A percentile compares a stretch with the other conserved stretches of the same genome.
Conservation (phyloP, 1,140 invertebrate genomes). For the Drosophila bipectinata region DNA sequence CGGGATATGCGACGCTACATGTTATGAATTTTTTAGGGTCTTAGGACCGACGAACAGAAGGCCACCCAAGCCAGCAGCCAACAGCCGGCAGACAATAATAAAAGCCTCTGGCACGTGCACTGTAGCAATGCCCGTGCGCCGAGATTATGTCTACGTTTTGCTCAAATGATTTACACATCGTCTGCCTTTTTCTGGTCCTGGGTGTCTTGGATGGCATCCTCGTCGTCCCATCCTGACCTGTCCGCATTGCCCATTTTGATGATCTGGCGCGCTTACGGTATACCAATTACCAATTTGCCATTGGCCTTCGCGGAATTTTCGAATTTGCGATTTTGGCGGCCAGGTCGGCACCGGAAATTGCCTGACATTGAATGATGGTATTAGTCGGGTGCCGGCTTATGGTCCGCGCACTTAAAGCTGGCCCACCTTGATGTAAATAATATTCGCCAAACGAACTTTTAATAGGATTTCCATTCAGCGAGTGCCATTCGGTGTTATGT, state of each 20-base stretch:
- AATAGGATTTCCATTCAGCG: background rate
- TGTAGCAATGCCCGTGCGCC: constrained; percentile 39
- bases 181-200: constrained; percentile 10
- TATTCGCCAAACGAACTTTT: background rate
- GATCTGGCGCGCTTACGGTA: constrained; percentile 50
- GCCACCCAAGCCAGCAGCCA: background rate
- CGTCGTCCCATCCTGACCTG: constrained; percentile 19
- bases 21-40: constrained; percentile 61
- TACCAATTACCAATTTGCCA: constrained; percentile 72
- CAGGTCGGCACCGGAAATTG: constrained; percentile 36
- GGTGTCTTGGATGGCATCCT: background rate
- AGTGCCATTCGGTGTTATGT: background rate
- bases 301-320: constrained; percentile 51
- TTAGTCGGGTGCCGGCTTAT: constrained; percentile 33
- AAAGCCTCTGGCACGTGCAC: constrained; percentile 53
- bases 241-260: background rate
- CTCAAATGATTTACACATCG: constrained; percentile 73
- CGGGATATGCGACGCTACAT: constrained; percentile 45
- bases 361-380: constrained; percentile 38
- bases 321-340: constrained; percentile 34
- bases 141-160: constrained; percentile 69
- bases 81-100: constrained; percentile 38
- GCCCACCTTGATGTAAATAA: constrained; percentile 21
- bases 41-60: constrained; percentile 4
- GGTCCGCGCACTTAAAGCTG: constrained; percentile 35